These are phyloP conservation scores for Melanostoma mellinum DNA, from an alignment of 2,888 invertebrate genomes.

Conservation along the genomic window DNA sequence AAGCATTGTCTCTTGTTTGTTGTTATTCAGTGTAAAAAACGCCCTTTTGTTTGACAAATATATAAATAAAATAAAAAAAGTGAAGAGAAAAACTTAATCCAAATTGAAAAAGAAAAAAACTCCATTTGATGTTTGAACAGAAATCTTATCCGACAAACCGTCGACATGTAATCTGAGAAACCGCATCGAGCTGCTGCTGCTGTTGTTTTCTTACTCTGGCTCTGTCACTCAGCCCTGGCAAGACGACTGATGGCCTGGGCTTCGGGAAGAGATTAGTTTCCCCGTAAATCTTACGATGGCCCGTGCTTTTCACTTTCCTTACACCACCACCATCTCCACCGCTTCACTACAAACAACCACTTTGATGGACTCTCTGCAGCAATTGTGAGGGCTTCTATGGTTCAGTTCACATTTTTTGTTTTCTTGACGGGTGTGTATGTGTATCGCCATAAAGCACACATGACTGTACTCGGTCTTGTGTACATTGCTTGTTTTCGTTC, in stretches of 20 bases:
- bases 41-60: constrained; percentile 40
- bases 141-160: constrained; percentile 62
- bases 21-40: constrained; percentile 40
- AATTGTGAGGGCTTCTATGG: constrained; percentile 29
- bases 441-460: constrained; percentile 17
- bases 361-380: not conserved
- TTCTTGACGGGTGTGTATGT: not conserved
- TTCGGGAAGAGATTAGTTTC: constrained; percentile 54
- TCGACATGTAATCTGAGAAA: constrained; percentile 68
- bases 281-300: constrained; percentile 51
- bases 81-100: constrained; percentile 5
- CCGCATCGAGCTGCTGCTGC: constrained; percentile 53
- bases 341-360: constrained; percentile 8
- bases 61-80: not conserved
- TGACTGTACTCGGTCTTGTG: constrained; percentile 14
- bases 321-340: not conserved
- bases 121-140: constrained; percentile 33
- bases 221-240: constrained; percentile 23
- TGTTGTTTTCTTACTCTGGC: constrained; percentile 20
- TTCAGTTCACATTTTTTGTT: constrained; percentile 17
- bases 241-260: constrained; percentile 56
- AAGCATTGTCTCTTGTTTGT: constrained; percentile 45
- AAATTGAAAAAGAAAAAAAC: constrained; percentile 25
- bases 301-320: constrained; percentile 67
- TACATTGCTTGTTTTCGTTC: not conserved